Evolutionary conservation across 1,140 invertebrate genomes (phyloP).

Genomic region (Mizuhopecten yessoensis): DNA sequence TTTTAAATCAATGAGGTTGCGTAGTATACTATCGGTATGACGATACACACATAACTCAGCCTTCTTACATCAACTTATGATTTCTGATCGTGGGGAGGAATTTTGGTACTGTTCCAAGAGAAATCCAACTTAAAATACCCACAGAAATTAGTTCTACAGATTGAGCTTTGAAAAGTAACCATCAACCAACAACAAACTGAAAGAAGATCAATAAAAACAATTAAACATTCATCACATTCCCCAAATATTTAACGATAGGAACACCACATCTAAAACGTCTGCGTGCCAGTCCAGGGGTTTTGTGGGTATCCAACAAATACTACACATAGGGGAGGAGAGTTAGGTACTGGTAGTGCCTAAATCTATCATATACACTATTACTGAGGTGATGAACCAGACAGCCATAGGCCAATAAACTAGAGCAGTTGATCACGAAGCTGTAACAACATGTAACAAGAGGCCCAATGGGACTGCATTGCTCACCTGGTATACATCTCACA

Average conservation of each 20-base stretch:
- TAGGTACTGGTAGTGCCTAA: background rate
- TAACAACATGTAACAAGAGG: background rate
- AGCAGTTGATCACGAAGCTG: background rate
- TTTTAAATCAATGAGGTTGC: too few species aligned
- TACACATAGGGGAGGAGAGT: background rate
- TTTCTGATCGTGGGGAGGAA: background rate
- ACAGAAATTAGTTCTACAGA: background rate
- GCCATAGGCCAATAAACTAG: background rate
- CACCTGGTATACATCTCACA: too few species aligned
- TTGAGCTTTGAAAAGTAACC: background rate
- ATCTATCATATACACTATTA: background rate
- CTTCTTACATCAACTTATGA: background rate
- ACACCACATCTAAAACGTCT: background rate
- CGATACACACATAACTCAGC: background rate
- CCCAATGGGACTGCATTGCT: too few species aligned
- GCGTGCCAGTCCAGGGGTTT: background rate
- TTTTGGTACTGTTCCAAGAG: background rate
- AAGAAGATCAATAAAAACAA: constrained; percentile 34
- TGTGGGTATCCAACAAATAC: too few species aligned
- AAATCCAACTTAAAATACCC: background rate
- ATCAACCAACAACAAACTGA: constrained; percentile 2
- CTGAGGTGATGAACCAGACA: too few species aligned
- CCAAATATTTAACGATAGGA: background rate
- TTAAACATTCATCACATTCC: constrained; percentile 34
- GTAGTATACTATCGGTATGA: background rate